Conservation (phyloP, 2,888 invertebrate species). For the Epiblema foenella region DNA sequence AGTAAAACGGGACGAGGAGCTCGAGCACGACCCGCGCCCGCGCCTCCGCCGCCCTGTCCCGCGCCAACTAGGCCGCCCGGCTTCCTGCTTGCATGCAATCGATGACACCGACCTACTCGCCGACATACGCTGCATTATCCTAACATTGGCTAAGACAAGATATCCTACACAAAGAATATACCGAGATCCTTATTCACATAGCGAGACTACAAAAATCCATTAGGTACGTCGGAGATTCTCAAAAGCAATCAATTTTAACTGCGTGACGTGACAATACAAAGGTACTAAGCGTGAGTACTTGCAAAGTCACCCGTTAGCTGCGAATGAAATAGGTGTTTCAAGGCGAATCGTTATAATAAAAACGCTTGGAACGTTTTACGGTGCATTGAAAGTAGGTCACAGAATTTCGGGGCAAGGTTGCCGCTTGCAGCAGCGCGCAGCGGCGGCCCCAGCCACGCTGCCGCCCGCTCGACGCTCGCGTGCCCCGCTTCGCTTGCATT, state of each 20-base stretch:
- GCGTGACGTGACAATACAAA: conserved; percentile 4
- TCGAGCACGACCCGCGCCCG: conserved; percentile 52
- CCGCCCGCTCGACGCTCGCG: conserved; percentile 58
- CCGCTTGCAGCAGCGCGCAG: conserved; percentile 60
- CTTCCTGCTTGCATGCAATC: conserved; percentile 71
- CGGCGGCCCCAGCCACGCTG: conserved; percentile 46
- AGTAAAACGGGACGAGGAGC: conserved; percentile 37
- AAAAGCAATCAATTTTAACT: conserved; percentile 3
- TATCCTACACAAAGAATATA: conserved; percentile 11
- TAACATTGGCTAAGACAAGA: neutral
- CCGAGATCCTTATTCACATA: conserved; percentile 18
- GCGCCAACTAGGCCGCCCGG: conserved; percentile 72
- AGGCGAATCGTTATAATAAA: conserved; percentile 69
- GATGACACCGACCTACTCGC: conserved; percentile 61
- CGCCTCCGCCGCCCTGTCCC: conserved; percentile 55
- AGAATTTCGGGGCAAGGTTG: conserved; percentile 82
- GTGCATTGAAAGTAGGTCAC: conserved; percentile 78
- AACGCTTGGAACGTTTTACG: conserved; percentile 76
- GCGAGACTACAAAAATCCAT: conserved; percentile 1
- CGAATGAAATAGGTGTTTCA: conserved; percentile 56
- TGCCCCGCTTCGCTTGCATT: conserved; percentile 71
- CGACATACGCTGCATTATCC: conserved; percentile 31
- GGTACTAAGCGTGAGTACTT: conserved; percentile 6
- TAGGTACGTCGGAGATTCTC: conserved; percentile 26
- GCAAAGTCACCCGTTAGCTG: conserved; percentile 18